Percentiles rank a stretch among this genome's conserved stretches.
Conservation (phyloP, 1,140 invertebrate genomes). For the Homarus americanus region DNA sequence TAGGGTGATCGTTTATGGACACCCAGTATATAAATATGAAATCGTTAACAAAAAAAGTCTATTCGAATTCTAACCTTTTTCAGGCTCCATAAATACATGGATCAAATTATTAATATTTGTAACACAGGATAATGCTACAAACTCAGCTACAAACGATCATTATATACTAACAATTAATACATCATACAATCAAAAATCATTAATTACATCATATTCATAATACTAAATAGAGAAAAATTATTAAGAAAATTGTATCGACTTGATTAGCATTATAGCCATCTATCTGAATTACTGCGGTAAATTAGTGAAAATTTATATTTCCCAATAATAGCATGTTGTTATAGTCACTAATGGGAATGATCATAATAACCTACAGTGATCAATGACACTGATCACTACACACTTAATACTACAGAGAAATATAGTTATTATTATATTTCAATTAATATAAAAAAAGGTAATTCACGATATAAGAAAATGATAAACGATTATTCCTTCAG, state of each 20-base stretch:
- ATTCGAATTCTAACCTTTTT: not conserved
- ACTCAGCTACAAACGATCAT: too few relatives aligned
- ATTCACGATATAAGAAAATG: not conserved
- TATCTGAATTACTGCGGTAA: conserved; percentile 3
- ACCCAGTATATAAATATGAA: not conserved
- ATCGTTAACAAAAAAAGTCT: not conserved
- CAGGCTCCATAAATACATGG: not conserved
- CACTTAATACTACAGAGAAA: not conserved
- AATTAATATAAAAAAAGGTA: not conserved
- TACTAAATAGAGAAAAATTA: too few relatives aligned
- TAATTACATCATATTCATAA: too few relatives aligned
- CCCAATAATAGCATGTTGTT: too few relatives aligned
- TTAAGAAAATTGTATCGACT: too few relatives aligned
- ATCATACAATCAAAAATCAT: too few relatives aligned
- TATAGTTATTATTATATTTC: not conserved
- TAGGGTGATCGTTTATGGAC: too few relatives aligned
- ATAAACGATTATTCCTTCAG: not conserved
- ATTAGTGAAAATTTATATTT: not conserved
- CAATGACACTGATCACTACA: too few relatives aligned
- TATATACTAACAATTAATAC: too few relatives aligned
- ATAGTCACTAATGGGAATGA: too few relatives aligned
- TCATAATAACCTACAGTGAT: too few relatives aligned
- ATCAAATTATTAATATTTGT: not conserved
- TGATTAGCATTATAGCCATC: too few relatives aligned
- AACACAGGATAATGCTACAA: not conserved